A percentile compares a stretch with the other conserved stretches of the same genome.
phyloP scores from a whole-genome alignment of 2,888 invertebrate genomes.

The Dinocampus coccinellae region DNA sequence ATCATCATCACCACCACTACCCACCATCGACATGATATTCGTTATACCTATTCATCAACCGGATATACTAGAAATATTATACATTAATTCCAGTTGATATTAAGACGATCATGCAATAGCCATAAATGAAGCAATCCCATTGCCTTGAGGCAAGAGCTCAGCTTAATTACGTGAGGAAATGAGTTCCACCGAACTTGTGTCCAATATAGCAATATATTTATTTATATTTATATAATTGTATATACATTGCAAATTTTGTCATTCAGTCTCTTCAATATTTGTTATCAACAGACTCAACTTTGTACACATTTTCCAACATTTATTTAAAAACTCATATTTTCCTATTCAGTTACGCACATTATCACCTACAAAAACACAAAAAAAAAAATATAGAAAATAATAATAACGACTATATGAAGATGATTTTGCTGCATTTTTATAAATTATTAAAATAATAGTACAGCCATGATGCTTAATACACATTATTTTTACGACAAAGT shows the following conservation, averaged over 20 bases:
- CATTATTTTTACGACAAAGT: background rate
- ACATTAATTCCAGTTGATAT: slow-evolving; percentile 45
- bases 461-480: background rate
- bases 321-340: too few species aligned
- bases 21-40: too few species aligned
- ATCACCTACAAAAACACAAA: too few species aligned
- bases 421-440: background rate
- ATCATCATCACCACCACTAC: too few species aligned
- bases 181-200: slow-evolving; percentile 46
- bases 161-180: slow-evolving; percentile 52
- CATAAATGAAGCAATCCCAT: slow-evolving; percentile 41
- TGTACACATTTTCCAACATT: background rate
- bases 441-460: background rate
- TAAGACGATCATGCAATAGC: slow-evolving; percentile 31
- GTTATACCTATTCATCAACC: slow-evolving; percentile 21
- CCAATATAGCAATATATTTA: slow-evolving; percentile 3
- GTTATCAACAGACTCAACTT: background rate
- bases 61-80: slow-evolving; percentile 51
- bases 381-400: background rate
- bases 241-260: background rate
- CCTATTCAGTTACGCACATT: too few species aligned
- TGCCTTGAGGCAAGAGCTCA: slow-evolving; percentile 36
- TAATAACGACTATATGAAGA: background rate
- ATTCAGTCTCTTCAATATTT: background rate
- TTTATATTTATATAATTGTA: background rate